These are phyloP conservation scores for Brachyopa scutellaris DNA, from an alignment of 2,888 invertebrate species.

Conservation along the genomic window DNA sequence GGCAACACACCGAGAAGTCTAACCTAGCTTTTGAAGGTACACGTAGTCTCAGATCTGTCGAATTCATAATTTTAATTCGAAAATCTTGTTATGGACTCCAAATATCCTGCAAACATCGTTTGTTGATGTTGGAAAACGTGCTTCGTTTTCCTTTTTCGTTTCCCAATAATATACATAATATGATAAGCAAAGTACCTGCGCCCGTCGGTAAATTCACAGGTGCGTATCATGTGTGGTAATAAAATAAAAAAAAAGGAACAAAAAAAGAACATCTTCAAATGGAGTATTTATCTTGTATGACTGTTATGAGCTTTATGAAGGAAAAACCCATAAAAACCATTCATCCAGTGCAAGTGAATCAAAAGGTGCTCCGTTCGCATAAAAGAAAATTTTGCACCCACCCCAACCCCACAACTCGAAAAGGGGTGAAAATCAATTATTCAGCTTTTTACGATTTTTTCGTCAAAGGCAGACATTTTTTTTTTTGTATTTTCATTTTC, in stretches of 20 bases:
- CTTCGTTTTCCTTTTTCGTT: no score
- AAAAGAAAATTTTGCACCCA: slow-evolving; percentile 6
- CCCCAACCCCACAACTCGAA: neutral
- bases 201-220: no score
- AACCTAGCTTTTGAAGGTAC: no score
- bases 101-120: no score
- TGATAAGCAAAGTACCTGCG: no score
- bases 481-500: neutral
- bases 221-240: neutral
- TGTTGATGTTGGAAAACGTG: no score
- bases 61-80: no score
- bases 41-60: no score
- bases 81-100: no score
- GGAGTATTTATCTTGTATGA: neutral
- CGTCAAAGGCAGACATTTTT: neutral
- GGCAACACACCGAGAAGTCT: no score
- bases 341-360: neutral
- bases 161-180: no score
- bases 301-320: slow-evolving; percentile 19
- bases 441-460: slow-evolving; percentile 1
- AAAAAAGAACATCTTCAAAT: neutral
- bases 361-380: slow-evolving; percentile 25
- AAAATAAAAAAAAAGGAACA: neutral
- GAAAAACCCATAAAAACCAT: slow-evolving; percentile 11
- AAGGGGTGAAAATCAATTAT: slow-evolving; percentile 30